phyloP scores from a whole-genome alignment of 2,113 vertebrate species.

The Polypterus bichir region DNA sequence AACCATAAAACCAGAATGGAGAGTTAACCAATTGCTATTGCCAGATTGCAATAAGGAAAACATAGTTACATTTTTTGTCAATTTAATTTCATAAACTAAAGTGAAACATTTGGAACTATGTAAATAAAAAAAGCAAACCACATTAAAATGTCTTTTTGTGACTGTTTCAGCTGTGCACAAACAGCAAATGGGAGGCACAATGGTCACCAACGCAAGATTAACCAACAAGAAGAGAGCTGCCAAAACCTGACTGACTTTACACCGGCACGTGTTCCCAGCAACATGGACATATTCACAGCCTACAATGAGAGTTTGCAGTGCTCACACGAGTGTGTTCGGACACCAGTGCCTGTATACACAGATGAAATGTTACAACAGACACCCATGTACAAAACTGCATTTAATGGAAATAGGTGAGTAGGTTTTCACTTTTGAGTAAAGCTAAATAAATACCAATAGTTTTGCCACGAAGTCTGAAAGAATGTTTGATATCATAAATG shows the following conservation, averaged over 20 bases:
- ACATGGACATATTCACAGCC: constrained; percentile 94
- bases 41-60: constrained; percentile 6
- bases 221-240: constrained; percentile 96
- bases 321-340: constrained; percentile 87
- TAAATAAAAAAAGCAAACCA: too few species aligned
- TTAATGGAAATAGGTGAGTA: constrained; percentile 87
- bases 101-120: too few species aligned
- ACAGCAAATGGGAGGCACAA: constrained; percentile 76
- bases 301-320: constrained; percentile 94
- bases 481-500: too few species aligned
- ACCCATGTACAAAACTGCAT: constrained; percentile 78
- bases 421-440: too few species aligned
- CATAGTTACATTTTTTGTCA: constrained; percentile 1
- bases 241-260: constrained; percentile 96
- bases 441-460: too few species aligned
- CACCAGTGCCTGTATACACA: constrained; percentile 70
- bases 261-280: constrained; percentile 79
- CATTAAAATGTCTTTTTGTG: constrained; percentile 40
- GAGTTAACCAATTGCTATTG: not conserved
- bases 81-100: not conserved
- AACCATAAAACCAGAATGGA: constrained; percentile 12
- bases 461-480: too few species aligned
- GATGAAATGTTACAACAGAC: constrained; percentile 82
- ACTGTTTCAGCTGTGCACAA: constrained; percentile 81
- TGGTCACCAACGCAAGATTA: constrained; percentile 89